These are phyloP conservation scores for Ptiloglossa arizonensis DNA, from an alignment of 1,140 invertebrate species.

Conservation along the genomic window DNA sequence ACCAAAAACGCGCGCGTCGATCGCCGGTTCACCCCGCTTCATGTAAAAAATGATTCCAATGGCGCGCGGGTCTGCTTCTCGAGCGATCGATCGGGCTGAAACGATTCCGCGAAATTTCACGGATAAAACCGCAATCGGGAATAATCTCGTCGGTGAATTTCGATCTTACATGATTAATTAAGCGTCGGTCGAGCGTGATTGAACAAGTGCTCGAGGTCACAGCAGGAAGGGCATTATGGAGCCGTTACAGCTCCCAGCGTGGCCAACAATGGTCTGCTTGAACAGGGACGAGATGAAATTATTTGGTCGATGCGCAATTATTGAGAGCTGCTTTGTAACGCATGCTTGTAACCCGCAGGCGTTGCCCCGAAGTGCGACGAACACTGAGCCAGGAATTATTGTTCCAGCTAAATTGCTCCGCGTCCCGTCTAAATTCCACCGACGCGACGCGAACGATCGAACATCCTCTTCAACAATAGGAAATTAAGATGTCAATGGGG, in stretches of 20 bases:
- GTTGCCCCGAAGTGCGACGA: constrained; percentile 34
- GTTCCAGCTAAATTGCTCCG: constrained; percentile 38
- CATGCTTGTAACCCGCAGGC: constrained; percentile 57
- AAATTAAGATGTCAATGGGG: no score
- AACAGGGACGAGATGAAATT: constrained; percentile 56
- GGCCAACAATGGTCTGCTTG: constrained; percentile 37
- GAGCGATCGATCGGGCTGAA: no score
- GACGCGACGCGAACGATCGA: constrained; percentile 1
- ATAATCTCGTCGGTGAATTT: constrained; percentile 21
- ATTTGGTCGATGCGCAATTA: constrained; percentile 68
- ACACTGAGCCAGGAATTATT: constrained; percentile 29
- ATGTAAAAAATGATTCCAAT: no score
- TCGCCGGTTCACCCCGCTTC: no score
- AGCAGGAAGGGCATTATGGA: constrained; percentile 26
- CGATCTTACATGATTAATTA: constrained; percentile 66
- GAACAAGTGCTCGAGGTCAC: constrained; percentile 49
- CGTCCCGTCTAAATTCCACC: constrained; percentile 30
- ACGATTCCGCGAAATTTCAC: neutral
- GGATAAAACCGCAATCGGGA: neutral
- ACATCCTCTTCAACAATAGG: neutral
- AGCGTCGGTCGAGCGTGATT: constrained; percentile 53
- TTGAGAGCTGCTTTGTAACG: constrained; percentile 62
- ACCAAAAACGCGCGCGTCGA: no score
- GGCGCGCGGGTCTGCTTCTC: no score
- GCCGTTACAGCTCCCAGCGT: constrained; percentile 22